phyloP scores from a whole-genome alignment of 1,140 invertebrate species.

The Macrobrachium rosenbergii region DNA sequence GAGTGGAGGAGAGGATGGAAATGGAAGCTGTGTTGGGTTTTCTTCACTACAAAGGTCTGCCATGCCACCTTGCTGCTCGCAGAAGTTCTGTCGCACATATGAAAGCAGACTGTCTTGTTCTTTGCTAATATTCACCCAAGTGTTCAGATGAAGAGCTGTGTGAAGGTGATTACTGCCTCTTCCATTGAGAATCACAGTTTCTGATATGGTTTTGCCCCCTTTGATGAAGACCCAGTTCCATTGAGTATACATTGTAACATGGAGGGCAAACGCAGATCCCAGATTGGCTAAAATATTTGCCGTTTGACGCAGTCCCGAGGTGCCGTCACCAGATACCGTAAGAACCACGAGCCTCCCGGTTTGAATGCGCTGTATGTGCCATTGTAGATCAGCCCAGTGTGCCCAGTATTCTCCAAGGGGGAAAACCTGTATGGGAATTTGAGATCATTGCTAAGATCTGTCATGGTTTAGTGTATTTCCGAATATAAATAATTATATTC shows the following conservation, averaged over 20 bases:
- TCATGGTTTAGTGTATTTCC: no score
- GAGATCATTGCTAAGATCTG: no score
- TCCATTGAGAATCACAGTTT: background rate
- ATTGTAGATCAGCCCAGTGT: background rate
- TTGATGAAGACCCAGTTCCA: slow-evolving; percentile 7
- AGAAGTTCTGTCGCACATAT: slow-evolving; percentile 29
- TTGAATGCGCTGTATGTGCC: background rate
- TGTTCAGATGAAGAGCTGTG: background rate
- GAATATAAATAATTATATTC: no score
- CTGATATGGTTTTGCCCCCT: background rate
- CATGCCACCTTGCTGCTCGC: slow-evolving; percentile 38
- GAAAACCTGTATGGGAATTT: background rate
- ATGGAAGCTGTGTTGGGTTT: slow-evolving; percentile 10
- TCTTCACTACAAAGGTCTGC: slow-evolving; percentile 42
- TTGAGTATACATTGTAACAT: background rate
- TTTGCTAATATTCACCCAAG: no score
- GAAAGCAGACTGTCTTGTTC: background rate
- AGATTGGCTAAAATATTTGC: background rate
- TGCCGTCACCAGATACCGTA: background rate
- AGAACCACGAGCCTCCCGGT: background rate
- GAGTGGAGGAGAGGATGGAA: slow-evolving; percentile 6
- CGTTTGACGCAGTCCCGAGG: background rate
- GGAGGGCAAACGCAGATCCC: background rate
- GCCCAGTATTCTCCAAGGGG: slow-evolving; percentile 1
- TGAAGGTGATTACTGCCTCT: background rate